These are phyloP conservation scores for Cephus sareptanus DNA, from an alignment of 2,888 invertebrate species.

Conservation along the genomic window DNA sequence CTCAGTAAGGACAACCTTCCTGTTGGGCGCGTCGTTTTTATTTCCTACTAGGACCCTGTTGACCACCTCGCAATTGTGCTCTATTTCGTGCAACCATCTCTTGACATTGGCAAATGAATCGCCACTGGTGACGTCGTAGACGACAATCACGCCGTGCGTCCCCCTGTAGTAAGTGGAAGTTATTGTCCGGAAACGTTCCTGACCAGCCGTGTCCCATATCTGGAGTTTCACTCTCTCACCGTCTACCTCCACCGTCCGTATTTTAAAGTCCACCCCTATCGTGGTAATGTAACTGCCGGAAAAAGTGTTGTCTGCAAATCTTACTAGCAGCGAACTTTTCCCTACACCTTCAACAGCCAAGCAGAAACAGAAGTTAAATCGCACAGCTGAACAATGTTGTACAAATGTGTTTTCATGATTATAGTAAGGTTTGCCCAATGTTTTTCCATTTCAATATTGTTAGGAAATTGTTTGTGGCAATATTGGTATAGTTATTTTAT, in stretches of 20 bases:
- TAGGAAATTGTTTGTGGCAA: not conserved
- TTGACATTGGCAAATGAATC: conserved; percentile 99
- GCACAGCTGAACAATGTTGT: not conserved
- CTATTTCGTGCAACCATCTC: conserved; percentile 98
- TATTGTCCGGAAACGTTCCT: conserved; percentile 97
- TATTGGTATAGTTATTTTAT: not conserved
- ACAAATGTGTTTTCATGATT: not conserved
- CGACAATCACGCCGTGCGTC: conserved; percentile 99
- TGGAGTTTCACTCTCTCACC: conserved; percentile 93
- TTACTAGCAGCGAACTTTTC: conserved; percentile 94
- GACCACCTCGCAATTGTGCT: conserved; percentile 99
- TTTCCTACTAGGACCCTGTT: conserved; percentile 98
- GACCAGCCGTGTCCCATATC: conserved; percentile 99
- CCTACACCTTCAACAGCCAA: conserved; percentile 84
- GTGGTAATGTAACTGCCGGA: conserved; percentile 98
- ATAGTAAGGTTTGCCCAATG: not conserved
- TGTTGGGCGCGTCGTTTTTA: conserved; percentile 94
- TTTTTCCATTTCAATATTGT: not conserved
- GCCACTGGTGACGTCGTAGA: conserved; percentile 98
- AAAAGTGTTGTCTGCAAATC: conserved; percentile 99
- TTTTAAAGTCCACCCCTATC: conserved; percentile 99
- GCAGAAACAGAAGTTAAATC: conserved; percentile 26
- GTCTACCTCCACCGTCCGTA: conserved; percentile 93
- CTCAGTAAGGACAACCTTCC: conserved; percentile 95
- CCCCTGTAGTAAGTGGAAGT: conserved; percentile 99